A percentile compares a stretch with the other conserved stretches of the same genome.
Conservation (phyloP, 2,888 invertebrate genomes). For the Dryocosmus kuriphilus region DNA sequence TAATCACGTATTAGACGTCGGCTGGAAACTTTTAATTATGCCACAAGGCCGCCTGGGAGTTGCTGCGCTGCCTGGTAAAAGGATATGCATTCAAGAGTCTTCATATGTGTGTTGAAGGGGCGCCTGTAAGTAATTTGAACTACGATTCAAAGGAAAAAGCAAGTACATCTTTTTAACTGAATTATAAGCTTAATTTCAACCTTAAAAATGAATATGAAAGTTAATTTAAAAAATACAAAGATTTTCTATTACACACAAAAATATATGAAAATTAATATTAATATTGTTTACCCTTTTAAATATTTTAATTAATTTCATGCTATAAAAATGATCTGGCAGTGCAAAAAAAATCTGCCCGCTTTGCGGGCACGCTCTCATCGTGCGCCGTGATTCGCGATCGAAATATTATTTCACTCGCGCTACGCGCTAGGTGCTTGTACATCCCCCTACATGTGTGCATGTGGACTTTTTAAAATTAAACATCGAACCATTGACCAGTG, state of each 20-base stretch:
- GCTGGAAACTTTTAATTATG: constrained; percentile 44
- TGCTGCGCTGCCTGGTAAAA: constrained; percentile 1
- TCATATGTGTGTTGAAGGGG: background rate
- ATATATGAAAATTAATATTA: too few relatives aligned
- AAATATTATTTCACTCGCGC: too few relatives aligned
- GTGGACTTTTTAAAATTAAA: too few relatives aligned
- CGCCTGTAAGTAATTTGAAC: constrained; percentile 18
- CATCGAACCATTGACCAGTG: too few relatives aligned
- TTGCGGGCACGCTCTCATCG: too few relatives aligned
- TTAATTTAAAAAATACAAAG: background rate
- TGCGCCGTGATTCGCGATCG: too few relatives aligned
- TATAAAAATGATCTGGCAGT: too few relatives aligned
- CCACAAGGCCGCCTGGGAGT: constrained; percentile 26
- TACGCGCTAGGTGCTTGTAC: too few relatives aligned
- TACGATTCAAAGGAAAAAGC: constrained; percentile 15
- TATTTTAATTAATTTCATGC: too few relatives aligned
- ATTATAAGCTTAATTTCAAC: constrained; percentile 15
- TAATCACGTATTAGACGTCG: constrained; percentile 40
- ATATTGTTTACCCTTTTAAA: too few relatives aligned
- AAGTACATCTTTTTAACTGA: constrained; percentile 4
- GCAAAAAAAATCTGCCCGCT: too few relatives aligned
- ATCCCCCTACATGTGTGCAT: too few relatives aligned
- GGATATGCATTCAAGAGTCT: constrained; percentile 8
- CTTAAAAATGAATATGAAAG: constrained; percentile 1
- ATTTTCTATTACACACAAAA: background rate